These are phyloP conservation scores for Popillia japonica DNA, from an alignment of 1,140 invertebrate genomes.

Conservation along the genomic window DNA sequence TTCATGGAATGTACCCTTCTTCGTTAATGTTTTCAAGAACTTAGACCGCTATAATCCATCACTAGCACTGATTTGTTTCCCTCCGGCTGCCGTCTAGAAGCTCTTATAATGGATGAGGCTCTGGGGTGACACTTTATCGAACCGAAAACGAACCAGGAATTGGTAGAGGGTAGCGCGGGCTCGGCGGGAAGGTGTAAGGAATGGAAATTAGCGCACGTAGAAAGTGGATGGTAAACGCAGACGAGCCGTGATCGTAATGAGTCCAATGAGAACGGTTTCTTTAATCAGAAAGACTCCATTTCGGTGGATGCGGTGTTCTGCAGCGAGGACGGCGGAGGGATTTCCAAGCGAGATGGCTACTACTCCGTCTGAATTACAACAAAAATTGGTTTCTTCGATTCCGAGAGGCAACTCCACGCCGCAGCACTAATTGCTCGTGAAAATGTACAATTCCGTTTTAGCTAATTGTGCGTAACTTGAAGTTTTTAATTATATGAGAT, in stretches of 20 bases:
- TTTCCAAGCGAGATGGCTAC: not conserved
- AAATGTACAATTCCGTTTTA: slow-evolving; percentile 28
- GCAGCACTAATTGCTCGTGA: slow-evolving; percentile 22
- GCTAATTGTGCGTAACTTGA: slow-evolving; percentile 33
- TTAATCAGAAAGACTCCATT: slow-evolving; percentile 23
- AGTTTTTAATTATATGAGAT: slow-evolving; percentile 29
- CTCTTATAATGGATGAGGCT: not conserved
- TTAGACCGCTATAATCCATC: slow-evolving; percentile 6
- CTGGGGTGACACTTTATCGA: not conserved
- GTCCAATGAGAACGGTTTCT: slow-evolving; percentile 15
- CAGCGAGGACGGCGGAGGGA: not conserved
- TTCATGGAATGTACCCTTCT: not conserved
- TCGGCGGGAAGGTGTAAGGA: not conserved
- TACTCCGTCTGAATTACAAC: slow-evolving; percentile 20
- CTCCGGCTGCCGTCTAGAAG: not conserved
- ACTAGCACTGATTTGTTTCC: not conserved
- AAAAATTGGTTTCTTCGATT: slow-evolving; percentile 31
- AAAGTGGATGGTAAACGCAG: not conserved
- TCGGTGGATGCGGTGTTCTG: not conserved
- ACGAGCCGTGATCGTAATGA: slow-evolving; percentile 2
- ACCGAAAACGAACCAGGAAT: not conserved
- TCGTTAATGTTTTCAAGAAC: not conserved
- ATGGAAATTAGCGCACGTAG: slow-evolving; percentile 27
- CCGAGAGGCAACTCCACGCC: not conserved
- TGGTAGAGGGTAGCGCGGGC: not conserved